Evolutionary conservation across 2,113 vertebrate genomes (phyloP).

Genomic region (Abramis brama): DNA sequence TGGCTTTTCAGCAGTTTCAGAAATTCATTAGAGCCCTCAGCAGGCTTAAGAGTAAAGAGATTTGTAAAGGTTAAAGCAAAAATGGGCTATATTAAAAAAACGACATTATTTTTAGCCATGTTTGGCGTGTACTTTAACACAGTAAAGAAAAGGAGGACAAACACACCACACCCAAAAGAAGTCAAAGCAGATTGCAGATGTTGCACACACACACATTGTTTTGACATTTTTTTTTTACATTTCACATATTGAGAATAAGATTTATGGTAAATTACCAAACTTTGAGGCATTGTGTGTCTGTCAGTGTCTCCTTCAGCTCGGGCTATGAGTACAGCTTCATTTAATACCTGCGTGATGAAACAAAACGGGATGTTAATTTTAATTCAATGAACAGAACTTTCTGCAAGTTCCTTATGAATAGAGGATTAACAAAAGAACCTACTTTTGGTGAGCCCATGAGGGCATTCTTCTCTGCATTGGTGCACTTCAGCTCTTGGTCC

Average conservation of each 20-base stretch:
- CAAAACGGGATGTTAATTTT: background rate
- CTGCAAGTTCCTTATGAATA: background rate
- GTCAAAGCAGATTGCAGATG: background rate
- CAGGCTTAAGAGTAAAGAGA: constrained; percentile 60
- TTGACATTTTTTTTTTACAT: too few species aligned
- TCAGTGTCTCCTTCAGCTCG: constrained; percentile 32
- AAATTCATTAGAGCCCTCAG: constrained; percentile 71
- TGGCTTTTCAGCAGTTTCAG: constrained; percentile 76
- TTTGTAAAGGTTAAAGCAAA: background rate
- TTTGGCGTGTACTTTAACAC: constrained; percentile 1
- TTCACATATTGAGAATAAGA: background rate
- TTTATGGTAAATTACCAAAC: constrained; percentile 51
- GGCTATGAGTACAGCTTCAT: constrained; percentile 10
- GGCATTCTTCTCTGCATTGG: constrained; percentile 35
- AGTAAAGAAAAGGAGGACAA: background rate
- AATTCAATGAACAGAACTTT: background rate
- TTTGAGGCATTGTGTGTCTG: constrained; percentile 44
- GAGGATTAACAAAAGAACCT: background rate
- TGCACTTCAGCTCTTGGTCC: constrained; percentile 10
- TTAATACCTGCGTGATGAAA: constrained; percentile 30
- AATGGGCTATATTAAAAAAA: background rate
- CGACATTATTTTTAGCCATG: background rate
- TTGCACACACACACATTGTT: background rate
- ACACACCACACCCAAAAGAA: background rate
- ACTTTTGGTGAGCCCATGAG: constrained; percentile 44